Base-by-base conservation (phyloP, 2,113 vertebrate genomes). In the Macaca fascicularis region DNA sequence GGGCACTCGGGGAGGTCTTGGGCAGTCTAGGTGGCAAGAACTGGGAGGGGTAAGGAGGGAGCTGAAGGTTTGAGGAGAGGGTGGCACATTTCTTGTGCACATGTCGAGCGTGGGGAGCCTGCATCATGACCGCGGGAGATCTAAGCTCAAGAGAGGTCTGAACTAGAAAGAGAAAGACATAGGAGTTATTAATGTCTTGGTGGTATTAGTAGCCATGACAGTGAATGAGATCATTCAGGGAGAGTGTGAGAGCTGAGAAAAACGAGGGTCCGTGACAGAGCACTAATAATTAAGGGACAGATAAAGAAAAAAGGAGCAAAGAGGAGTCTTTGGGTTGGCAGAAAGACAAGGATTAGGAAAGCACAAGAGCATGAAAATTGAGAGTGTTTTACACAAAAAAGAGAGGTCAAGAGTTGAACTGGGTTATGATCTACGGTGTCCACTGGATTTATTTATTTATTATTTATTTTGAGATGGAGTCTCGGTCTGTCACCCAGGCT, bases 231-330 rank as follows among this genome's bases (percentile, higher is more conserved):
- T 92, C 80, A 95, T 17, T 75, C 16, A 12, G 32, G 22, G 35
- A 97, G 38, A 97, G 40, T 67, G 22, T 92, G 61, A 84, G 30
- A 74, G 43, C 7, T 40, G 27, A 96, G 81, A 95, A 93, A 89
- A 98, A 90, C 0, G 17, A 93, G 76, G 23, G 20, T 67, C 52
- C 23, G 2, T 17, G 2, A 84, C 17, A 87, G 17, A 97, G 45
- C 35, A 70, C 57, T 80, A 79, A 45, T 79, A 69, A 76, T 57
- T 83, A 70, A 94, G n/a, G 55, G 40, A 86, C 3, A 85, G 59
- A 75, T 67, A 19, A 45, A 94, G 83, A 67, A 72, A 92, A 55
- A 61, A 27, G 45, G 88, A 32, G 14, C 61, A 38, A 19, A 74
- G n/a, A 52, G 12, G 43, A 61, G 11, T 48, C 45, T 84, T 4